phyloP scores from a whole-genome alignment of 2,888 invertebrate species.

The Ochropleura leucogaster region DNA sequence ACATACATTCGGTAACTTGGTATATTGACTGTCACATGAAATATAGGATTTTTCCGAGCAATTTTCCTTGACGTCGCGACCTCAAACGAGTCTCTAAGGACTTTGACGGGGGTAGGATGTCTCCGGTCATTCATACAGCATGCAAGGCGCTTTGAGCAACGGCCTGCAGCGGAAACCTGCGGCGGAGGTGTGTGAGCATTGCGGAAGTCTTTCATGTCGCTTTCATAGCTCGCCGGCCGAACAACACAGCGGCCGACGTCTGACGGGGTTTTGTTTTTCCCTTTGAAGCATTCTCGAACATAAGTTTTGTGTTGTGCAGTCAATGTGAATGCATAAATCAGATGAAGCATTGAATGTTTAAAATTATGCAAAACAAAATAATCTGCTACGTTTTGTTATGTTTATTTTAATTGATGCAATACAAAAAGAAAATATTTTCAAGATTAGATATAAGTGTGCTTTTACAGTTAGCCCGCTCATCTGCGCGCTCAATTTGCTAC shows the following conservation, averaged over 20 bases:
- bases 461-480: neutral
- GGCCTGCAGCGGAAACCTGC: constrained; percentile 64
- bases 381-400: neutral
- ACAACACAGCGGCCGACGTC: constrained; percentile 55
- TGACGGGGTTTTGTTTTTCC: constrained; percentile 60
- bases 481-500: constrained; percentile 4
- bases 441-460: neutral
- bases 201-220: constrained; percentile 69
- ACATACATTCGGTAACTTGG: neutral
- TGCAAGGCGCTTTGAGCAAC: constrained; percentile 67
- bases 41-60: constrained; percentile 23
- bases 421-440: neutral
- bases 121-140: constrained; percentile 65
- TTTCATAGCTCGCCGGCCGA: constrained; percentile 61
- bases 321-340: constrained; percentile 32
- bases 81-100: constrained; percentile 43
- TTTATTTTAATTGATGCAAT: constrained; percentile 6
- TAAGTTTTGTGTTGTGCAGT: constrained; percentile 48
- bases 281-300: constrained; percentile 56
- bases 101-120: constrained; percentile 40
- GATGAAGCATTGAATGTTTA: neutral
- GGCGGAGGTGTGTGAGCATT: constrained; percentile 57
- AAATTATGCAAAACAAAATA: constrained; percentile 10
- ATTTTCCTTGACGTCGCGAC: constrained; percentile 15
- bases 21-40: constrained; percentile 20